Evolutionary conservation across 2,888 invertebrate genomes (phyloP), one percentile per base, ranked within the genome.

Genomic region (Hirudinaria manillensis): DNA sequence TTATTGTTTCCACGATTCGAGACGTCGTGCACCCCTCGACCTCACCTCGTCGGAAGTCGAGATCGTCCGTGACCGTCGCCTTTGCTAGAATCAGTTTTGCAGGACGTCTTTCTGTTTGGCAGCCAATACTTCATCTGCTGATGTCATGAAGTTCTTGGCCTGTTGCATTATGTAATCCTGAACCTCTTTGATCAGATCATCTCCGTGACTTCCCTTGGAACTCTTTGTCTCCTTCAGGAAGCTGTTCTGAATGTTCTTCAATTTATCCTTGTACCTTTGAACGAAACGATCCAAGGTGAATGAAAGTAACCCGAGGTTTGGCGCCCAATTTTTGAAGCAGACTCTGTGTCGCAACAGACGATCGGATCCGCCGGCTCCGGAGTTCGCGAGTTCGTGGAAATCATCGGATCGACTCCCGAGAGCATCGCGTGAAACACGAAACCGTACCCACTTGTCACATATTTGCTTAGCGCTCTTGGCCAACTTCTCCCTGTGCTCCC

Each of bases 401-500:
- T 45, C 1, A 45, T 45, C 16, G 10, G 6, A 45, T 45, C 36
- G 10, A 10, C 36, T 36, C n/a, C n/a, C 10, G 36, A 36, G 10
- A 36, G 10, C 36, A 36, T 36, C 10, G 36, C 10, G 10, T 36
- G 36, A 36, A 36, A 36, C 10, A 10, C 10, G 10, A 38, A 71
- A 27, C 1, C 19, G 13, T 71, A 51, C 13, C n/a, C 21, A 75
- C 75, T 91, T 92, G 3, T 91, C 89, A 82, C 90, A 93, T 72
- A 93, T 82, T 0, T 88, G 87, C 86, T 93, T 94, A 0, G 96
- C 95, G 88, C 90, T 92, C 86, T 93, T 94, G 0, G 92, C 90
- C 76, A 98, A 87, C 77, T 88, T 89, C 86, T 96, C 95, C 79
- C 97, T 88, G 82, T 95, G 92, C 84, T 98, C 96, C 83, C 92